Percentiles rank a stretch among this genome's conserved stretches.
phyloP scores from a whole-genome alignment of 2,797 vertebrate genomes.

The Tarsius wallacei region DNA sequence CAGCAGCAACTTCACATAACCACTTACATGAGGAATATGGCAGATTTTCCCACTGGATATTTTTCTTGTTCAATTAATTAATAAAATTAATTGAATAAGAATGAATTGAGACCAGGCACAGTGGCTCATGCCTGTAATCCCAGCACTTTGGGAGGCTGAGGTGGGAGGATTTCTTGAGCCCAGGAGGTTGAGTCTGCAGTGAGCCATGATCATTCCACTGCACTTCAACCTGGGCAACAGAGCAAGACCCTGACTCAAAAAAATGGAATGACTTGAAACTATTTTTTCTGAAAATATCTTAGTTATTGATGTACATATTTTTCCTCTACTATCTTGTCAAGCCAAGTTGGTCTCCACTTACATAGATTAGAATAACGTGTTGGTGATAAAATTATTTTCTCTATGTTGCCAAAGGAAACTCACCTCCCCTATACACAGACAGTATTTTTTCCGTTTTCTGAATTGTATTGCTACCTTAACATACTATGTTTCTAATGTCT shows the following conservation, averaged over 20 bases:
- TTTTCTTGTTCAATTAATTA: neutral
- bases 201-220: too few species aligned
- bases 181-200: too few species aligned
- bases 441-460: neutral
- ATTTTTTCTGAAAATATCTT: neutral
- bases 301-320: neutral
- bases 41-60: neutral
- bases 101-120: neutral
- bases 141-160: neutral
- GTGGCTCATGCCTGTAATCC: neutral
- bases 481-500: slow-evolving; percentile 17
- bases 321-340: neutral
- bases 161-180: too few species aligned
- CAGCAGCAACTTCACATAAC: neutral
- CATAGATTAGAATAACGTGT: neutral
- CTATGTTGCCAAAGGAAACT: neutral
- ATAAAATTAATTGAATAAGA: neutral
- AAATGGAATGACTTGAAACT: neutral
- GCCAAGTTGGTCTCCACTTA: neutral
- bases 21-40: neutral
- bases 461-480: slow-evolving; percentile 7
- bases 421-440: neutral
- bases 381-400: slow-evolving; percentile 18
- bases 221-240: too few species aligned
- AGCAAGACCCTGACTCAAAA: too few species aligned